A percentile compares a stretch with the other conserved stretches of the same genome.
These are phyloP conservation scores for Drosophila prolongata DNA, from an alignment of 2,888 invertebrate genomes.

Conservation along the genomic window DNA sequence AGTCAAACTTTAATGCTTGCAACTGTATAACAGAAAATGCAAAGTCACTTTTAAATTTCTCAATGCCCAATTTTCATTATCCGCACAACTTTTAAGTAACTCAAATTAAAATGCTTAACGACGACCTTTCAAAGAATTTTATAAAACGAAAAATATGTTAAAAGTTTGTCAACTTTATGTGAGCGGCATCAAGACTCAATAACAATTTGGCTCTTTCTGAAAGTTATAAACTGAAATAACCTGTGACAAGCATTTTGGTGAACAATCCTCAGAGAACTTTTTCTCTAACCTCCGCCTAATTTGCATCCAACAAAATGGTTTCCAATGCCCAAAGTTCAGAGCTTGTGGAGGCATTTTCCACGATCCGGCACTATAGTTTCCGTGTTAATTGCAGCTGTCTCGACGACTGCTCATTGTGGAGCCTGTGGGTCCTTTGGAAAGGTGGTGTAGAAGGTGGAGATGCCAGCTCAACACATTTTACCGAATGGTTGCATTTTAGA, in stretches of 20 bases:
- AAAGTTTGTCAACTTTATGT: not conserved
- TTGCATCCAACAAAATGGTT: conserved; percentile 21
- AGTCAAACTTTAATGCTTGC: too few relatives aligned
- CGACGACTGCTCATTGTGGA: not conserved
- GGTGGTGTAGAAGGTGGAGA: not conserved
- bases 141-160: not conserved
- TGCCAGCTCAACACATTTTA: conserved; percentile 32
- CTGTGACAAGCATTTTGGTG: not conserved
- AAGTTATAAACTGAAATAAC: conserved; percentile 6
- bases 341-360: conserved; percentile 5
- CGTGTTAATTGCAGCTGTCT: conserved; percentile 59
- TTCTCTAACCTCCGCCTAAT: conserved; percentile 31
- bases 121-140: not conserved
- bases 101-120: not conserved
- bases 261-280: conserved; percentile 1
- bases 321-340: conserved; percentile 23
- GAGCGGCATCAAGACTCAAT: not conserved
- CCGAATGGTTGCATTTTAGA: conserved; percentile 48
- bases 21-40: too few relatives aligned
- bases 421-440: not conserved
- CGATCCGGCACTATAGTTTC: conserved; percentile 4
- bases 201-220: not conserved
- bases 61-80: not conserved
- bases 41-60: not conserved
- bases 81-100: not conserved